Evolutionary conservation across 2,113 vertebrate species (phyloP).

Genomic region (Nibea coibor): DNA sequence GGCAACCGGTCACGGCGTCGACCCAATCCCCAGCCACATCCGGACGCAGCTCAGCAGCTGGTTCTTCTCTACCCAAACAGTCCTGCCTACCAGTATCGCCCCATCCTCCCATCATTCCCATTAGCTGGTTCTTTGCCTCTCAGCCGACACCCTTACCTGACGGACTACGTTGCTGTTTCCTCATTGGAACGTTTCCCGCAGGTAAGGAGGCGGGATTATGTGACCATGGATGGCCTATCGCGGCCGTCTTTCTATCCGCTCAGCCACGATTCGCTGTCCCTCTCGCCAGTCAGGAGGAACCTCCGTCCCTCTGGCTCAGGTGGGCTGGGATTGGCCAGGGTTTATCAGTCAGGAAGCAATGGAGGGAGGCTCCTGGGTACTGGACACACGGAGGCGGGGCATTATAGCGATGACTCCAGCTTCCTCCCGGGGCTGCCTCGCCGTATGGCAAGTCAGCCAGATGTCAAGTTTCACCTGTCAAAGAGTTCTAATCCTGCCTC

Average conservation of each 20-base stretch:
- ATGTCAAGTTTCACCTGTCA: conserved; percentile 88
- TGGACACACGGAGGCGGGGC: conserved; percentile 72
- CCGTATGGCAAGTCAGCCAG: conserved; percentile 90
- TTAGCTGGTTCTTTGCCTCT: conserved; percentile 50
- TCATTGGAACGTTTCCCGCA: conserved; percentile 84
- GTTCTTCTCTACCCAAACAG: conserved; percentile 83
- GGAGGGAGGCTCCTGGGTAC: conserved; percentile 49
- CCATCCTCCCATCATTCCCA: conserved; percentile 84
- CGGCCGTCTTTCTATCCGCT: conserved; percentile 52
- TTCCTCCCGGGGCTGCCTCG: conserved; percentile 88
- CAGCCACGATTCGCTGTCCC: conserved; percentile 28
- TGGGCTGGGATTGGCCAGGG: conserved; percentile 77
- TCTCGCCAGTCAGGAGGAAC: conserved; percentile 76
- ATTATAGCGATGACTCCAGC: conserved; percentile 83
- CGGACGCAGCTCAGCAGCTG: conserved; percentile 80
- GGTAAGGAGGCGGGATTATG: conserved; percentile 47
- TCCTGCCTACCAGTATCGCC: conserved; percentile 83
- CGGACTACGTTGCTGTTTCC: conserved; percentile 80
- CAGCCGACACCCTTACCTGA: conserved; percentile 70
- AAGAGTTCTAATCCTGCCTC: conserved; percentile 76
- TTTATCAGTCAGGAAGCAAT: conserved; percentile 59
- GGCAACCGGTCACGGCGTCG: conserved; percentile 70
- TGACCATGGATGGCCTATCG: conserved; percentile 63
- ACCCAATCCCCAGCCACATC: conserved; percentile 73
- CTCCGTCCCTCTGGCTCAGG: conserved; percentile 55